phyloP scores from a whole-genome alignment of 2,113 vertebrate species.

The Pseudopodoces humilis region DNA sequence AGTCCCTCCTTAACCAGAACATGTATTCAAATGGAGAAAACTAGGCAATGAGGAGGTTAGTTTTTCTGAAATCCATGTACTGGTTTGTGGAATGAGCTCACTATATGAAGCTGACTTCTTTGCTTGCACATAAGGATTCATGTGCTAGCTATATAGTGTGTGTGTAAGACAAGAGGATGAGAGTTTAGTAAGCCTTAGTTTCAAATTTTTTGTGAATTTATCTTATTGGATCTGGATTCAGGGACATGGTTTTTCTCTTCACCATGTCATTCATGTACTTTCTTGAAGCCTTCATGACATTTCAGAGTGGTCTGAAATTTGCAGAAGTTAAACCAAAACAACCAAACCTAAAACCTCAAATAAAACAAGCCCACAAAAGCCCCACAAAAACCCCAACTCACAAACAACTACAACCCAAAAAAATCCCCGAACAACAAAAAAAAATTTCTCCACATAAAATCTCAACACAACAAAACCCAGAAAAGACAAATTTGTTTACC shows the following conservation, averaged over 20 bases:
- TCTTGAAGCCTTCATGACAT: background rate
- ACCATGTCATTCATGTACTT: rapidly evolving
- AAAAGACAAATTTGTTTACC: background rate
- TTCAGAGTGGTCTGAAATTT: background rate
- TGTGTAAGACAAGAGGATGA: background rate
- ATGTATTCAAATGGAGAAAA: background rate
- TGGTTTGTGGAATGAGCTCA: background rate
- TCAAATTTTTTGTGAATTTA: background rate
- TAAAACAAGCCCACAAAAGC: background rate
- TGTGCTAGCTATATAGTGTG: background rate
- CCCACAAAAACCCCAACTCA: rapidly evolving
- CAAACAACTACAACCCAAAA: background rate
- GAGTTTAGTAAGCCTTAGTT: background rate
- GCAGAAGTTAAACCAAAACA: background rate
- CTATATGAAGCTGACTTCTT: background rate
- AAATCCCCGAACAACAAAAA: background rate
- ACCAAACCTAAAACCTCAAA: background rate
- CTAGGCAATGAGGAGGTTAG: background rate
- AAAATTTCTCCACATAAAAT: background rate
- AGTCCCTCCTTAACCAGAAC: background rate
- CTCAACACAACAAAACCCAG: background rate
- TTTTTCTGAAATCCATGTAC: background rate
- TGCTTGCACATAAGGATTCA: background rate
- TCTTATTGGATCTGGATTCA: background rate
- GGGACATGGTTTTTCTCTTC: background rate